Evolutionary conservation across 2,888 invertebrate species (phyloP), one percentile per base, ranked within the genome.

Genomic region (Drosophila longiperda): DNA sequence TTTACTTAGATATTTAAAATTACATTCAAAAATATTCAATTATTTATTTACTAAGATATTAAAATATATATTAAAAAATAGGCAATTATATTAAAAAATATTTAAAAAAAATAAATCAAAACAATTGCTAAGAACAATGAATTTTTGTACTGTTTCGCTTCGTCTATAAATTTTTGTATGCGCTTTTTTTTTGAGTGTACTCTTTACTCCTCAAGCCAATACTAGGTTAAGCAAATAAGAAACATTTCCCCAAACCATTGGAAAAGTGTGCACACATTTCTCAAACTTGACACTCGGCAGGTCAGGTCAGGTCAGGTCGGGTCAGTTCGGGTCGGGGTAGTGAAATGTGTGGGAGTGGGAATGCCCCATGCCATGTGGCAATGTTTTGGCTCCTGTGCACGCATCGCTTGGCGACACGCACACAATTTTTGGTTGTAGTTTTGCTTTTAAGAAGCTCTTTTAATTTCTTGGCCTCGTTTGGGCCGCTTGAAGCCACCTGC

Each of bases 401-500:
- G 79, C 79, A 77, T 57, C 60, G 67, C 67, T 9, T 11, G 50
- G 9, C 49, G 4, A 23, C 23, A 15, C 26, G n/a, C 36, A 54
- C 45, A 23, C 5, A 23, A 15, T 23, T 23, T 15, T 71, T 34
- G 36, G 60, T 58, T 15, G 49, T 66, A 59, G 79, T 82, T 76
- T 68, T 74, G 75, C 64, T 73, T 81, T 85, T 82, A 63, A 75
- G 77, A 67, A 83, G 65, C 80, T 71, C 69, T 77, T 75, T 80
- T 80, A 74, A 82, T 82, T 87, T 76, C 76, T 82, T 58, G 50
- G 78, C 52, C 80, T 87, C 66, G 82, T 80, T 84, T 45, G 82
- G 68, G 80, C 68, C 58, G 67, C 65, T 63, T 60, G 38, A 7
- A 67, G 79, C 73, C 58, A 59, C 45, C 36, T 63, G 69, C 49